Conservation (phyloP, 2,113 vertebrate genomes). For the Pollimyrus isidori region DNA sequence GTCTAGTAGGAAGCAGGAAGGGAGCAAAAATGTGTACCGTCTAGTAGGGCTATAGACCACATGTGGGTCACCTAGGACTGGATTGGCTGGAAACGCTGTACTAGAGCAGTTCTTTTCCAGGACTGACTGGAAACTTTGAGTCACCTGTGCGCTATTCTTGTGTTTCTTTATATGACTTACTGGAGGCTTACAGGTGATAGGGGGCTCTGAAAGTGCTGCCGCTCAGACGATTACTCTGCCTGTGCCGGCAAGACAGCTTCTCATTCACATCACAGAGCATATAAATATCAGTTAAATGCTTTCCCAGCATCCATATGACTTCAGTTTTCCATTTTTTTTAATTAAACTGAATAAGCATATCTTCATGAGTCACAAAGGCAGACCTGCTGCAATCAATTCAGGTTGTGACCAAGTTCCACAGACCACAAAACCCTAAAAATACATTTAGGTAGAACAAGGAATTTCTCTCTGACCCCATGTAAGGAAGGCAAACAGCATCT, state of each 20-base stretch:
- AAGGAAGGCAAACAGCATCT: neutral
- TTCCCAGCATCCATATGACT: neutral
- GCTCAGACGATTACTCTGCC: neutral
- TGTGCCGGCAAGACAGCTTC: slow-evolving; percentile 32
- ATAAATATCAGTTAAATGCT: neutral
- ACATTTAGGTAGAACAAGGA: neutral
- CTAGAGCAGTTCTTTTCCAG: slow-evolving; percentile 16
- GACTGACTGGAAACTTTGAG: slow-evolving; percentile 53
- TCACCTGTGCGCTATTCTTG: slow-evolving; percentile 39
- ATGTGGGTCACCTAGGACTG: neutral
- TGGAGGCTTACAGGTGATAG: slow-evolving; percentile 25
- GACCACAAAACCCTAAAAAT: neutral
- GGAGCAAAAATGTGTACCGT: neutral
- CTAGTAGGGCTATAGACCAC: neutral
- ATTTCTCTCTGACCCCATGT: neutral
- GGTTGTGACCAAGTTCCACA: neutral
- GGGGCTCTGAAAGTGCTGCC: slow-evolving; percentile 33
- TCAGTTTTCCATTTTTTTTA: neutral
- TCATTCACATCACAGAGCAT: slow-evolving; percentile 38
- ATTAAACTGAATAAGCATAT: neutral
- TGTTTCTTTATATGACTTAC: slow-evolving; percentile 38
- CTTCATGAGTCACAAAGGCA: neutral
- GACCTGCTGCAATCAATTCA: neutral
- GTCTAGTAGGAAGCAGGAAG: neutral
- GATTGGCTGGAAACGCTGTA: slow-evolving; percentile 4